phyloP scores from a whole-genome alignment of 2,113 vertebrate species.

The Elanoides forficatus region DNA sequence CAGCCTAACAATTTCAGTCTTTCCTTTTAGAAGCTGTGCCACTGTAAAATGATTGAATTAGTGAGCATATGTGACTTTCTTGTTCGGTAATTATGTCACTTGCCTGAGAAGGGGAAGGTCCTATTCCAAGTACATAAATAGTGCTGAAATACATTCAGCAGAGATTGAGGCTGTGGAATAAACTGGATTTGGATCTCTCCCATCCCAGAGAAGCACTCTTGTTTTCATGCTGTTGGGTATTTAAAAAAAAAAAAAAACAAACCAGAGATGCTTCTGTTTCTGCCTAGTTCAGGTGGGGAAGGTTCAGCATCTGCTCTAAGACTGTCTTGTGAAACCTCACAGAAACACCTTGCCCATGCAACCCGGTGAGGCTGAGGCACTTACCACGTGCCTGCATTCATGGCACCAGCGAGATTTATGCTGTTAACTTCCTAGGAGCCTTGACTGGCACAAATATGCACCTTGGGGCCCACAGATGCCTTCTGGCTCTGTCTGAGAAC shows the following conservation, averaged over 20 bases:
- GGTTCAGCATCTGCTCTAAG: not conserved
- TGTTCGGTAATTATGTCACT: not conserved
- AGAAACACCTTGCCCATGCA: not conserved
- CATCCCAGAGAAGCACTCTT: not conserved
- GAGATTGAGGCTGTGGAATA: not conserved
- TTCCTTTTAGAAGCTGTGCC: not conserved
- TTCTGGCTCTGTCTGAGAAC: not conserved
- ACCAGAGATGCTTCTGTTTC: not conserved
- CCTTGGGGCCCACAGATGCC: not conserved
- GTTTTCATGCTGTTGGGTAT: not conserved
- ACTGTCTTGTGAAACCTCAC: not conserved
- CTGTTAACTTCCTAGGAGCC: not conserved
- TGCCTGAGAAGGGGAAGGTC: not conserved
- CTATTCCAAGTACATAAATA: not conserved
- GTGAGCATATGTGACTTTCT: not conserved
- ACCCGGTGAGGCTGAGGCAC: not conserved
- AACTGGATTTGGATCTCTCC: not conserved
- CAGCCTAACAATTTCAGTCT: not conserved
- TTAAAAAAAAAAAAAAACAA: not conserved
- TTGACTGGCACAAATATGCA: not conserved
- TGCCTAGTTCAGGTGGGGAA: not conserved
- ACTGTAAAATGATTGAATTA: not conserved
- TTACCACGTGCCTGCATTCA: not conserved
- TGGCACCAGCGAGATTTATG: not conserved
- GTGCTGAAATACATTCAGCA: not conserved